Conservation (phyloP, 1,140 invertebrate genomes). For the Apis cerana region DNA sequence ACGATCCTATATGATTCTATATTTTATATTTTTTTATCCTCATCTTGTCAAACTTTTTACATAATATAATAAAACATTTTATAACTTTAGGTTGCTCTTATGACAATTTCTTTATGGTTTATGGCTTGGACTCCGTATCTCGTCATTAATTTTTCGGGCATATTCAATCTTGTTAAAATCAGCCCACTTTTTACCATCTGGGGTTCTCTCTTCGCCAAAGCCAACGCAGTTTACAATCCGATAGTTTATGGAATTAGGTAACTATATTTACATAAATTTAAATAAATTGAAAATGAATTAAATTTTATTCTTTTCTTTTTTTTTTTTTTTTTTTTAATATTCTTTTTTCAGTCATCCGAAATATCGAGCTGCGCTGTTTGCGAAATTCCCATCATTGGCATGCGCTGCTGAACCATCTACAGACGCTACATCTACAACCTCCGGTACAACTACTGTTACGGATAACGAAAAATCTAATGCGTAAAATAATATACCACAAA, state of each 20-base stretch:
- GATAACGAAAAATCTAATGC: slow-evolving; percentile 83
- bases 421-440: slow-evolving; percentile 73
- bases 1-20: neutral
- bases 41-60: neutral
- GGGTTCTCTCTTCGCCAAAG: slow-evolving; percentile 90
- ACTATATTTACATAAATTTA: neutral
- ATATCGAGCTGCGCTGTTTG: slow-evolving; percentile 86
- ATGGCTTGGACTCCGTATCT: slow-evolving; percentile 93
- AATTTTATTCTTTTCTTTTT: neutral
- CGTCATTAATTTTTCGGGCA: slow-evolving; percentile 89
- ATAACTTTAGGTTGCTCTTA: slow-evolving; percentile 85
- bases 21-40: neutral
- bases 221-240: slow-evolving; percentile 90
- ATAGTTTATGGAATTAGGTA: slow-evolving; percentile 92
- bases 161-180: slow-evolving; percentile 86
- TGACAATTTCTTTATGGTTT: slow-evolving; percentile 91
- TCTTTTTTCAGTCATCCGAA: slow-evolving; percentile 86
- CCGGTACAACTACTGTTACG: slow-evolving; percentile 73
- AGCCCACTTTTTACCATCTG: slow-evolving; percentile 89
- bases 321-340: neutral
- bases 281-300: neutral
- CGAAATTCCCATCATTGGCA: slow-evolving; percentile 87
- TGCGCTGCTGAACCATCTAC: slow-evolving; percentile 76
- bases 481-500: slow-evolving; percentile 68
- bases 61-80: neutral